Conservation (phyloP, 2,797 vertebrate species). For the Leptodactylus fallax region DNA sequence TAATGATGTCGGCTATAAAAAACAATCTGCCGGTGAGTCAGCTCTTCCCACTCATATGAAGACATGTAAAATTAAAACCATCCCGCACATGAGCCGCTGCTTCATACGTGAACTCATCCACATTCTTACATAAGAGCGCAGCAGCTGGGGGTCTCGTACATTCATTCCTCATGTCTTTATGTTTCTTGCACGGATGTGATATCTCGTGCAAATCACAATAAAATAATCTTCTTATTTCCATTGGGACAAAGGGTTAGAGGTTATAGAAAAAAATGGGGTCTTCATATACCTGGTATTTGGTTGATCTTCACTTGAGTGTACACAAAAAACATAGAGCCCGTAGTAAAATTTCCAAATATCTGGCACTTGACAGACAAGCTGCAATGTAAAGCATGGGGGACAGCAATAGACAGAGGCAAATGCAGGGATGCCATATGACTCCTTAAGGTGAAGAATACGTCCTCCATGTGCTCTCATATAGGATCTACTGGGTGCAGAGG, state of each 20-base stretch:
- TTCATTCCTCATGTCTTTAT: constrained; percentile 35
- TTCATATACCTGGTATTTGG: background rate
- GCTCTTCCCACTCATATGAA: constrained; percentile 41
- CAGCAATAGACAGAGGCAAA: background rate
- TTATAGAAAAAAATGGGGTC: no score
- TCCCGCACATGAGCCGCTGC: background rate
- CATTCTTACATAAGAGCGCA: constrained; percentile 47
- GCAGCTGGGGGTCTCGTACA: constrained; percentile 26
- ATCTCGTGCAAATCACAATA: background rate
- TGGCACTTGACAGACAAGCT: background rate
- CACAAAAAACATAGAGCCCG: no score
- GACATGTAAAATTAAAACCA: constrained; percentile 43
- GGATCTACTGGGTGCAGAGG: no score
- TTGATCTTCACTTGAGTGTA: no score
- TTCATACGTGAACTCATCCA: constrained; percentile 17
- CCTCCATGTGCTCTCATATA: no score
- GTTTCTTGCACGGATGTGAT: background rate
- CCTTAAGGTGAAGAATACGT: no score
- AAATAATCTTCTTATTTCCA: background rate
- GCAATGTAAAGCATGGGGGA: background rate
- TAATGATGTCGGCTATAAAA: constrained; percentile 33
- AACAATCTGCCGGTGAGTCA: constrained; percentile 46
- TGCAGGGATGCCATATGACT: no score
- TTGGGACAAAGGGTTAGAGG: background rate
- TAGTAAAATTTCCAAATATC: no score